These are phyloP conservation scores for Gobius niger DNA, from an alignment of 2,113 vertebrate species.

Conservation along the genomic window DNA sequence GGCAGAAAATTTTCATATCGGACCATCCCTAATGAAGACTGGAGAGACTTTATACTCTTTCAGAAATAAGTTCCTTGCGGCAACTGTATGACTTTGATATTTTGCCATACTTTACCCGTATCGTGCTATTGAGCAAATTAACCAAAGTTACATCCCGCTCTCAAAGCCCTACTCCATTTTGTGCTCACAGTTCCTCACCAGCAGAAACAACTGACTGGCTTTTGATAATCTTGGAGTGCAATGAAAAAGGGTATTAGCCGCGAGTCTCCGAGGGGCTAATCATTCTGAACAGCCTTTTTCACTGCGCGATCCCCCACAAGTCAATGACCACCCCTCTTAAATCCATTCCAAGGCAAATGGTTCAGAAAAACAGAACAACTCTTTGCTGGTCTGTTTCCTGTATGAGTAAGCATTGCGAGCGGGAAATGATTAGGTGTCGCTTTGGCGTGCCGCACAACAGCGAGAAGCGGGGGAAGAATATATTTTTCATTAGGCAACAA, in stretches of 20 bases:
- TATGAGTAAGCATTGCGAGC: conserved; percentile 19
- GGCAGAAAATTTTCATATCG: too few relatives aligned
- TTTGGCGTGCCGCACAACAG: conserved; percentile 18
- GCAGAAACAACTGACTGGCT: conserved; percentile 3
- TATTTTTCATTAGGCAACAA: conserved; percentile 22
- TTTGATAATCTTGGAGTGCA: background rate
- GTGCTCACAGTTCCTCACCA: background rate
- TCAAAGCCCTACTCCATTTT: background rate
- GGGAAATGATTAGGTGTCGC: conserved; percentile 23
- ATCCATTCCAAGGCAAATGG: conserved; percentile 46
- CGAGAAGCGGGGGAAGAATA: conserved; percentile 15
- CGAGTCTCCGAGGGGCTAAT: background rate
- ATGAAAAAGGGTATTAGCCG: background rate
- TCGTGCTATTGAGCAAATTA: background rate
- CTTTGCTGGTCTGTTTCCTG: conserved; percentile 8
- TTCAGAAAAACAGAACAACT: background rate
- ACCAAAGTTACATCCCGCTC: background rate
- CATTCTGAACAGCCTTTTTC: background rate
- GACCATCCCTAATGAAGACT: too few relatives aligned
- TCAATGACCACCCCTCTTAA: conserved; percentile 20
- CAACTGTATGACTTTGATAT: too few relatives aligned
- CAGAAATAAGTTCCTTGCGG: too few relatives aligned
- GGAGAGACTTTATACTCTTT: too few relatives aligned
- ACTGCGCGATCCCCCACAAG: conserved; percentile 2
- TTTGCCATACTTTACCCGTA: too few relatives aligned